Base-by-base conservation (phyloP, 1,140 invertebrate genomes). In the Hypsibius dujardini region DNA sequence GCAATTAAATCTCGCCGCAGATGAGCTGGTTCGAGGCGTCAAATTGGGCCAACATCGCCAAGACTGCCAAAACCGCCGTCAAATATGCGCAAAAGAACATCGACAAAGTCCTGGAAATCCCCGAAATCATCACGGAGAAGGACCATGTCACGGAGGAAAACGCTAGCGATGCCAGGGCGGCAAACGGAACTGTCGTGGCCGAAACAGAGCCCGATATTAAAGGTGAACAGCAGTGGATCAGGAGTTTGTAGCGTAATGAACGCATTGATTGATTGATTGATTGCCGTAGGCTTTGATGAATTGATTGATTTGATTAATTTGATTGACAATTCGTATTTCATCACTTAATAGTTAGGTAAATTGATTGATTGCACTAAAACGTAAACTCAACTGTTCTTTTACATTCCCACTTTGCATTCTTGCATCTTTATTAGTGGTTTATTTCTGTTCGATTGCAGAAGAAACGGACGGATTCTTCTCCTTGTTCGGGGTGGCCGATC, bases 11-110 rank as follows among this genome's bases (percentile, higher is more conserved):
- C 28, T 28, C 50, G n/a, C n/a, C 62, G 45, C 42, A 67, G 42
- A 92, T 92, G 90, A 92, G 89, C 83, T 95, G 91, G 90, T 93
- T 93, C 84, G 89, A 92, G 79, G 84, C 89, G 47, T 85, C 87
- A 73, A 86, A 87, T 72, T 83, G 92, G 77, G 87, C 88, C 74
- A 90, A 83, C 81, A 84, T 93, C 71, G 91, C 92, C 70, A 92
- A 91, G 79, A 86, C 85, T 75, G 92, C 92, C 70, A 92, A 91
- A 79, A 86, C 85, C 71, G 89, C 89, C 1, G 78, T 92, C 1
- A 90, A 90, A 78, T 88, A 89, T 80, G 90, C 90, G 3, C 92
- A 95, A 79, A 92, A 92, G 80, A 92, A 89, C 45, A 94, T 96
- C 75, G 92, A 96, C 78, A 94, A 94, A 80, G 92, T 90, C 12